Base-by-base conservation (phyloP, 1,140 invertebrate genomes). In the Drosophila grimshawi region DNA sequence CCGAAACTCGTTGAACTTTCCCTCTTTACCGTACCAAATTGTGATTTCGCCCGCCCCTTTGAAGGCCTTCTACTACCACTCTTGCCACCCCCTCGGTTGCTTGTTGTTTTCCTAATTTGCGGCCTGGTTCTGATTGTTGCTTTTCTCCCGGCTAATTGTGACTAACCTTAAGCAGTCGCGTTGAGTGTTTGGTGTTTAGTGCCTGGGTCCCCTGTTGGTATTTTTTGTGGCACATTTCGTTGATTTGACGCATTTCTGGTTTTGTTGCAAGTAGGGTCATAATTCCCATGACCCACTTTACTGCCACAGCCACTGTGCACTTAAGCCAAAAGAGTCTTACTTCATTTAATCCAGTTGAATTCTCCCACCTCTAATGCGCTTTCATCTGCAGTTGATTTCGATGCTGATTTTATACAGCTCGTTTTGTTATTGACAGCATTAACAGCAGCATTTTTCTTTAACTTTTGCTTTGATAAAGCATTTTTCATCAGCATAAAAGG, bases 61-160 rank as follows among this genome's bases (percentile, higher is more conserved):
- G 7, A 5, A 10, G 19, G 1, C 19, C 19, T 1, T 37, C 46
- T 51, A 51, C 49, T 29, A 10, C 11, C 4, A 2, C 6, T 4
- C 45, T 19, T 19, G 11, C 41, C 45, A 5, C 45, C 19, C 5
- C 39, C 11, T 29, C 30, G 29, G 5, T 32, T 41, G 43, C 7
- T 19, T 41, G 30, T 57, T n/a, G 2, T 43, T 51, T 39, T 67
- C 51, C 52, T 64, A 64, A 71, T 63, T 70, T 71, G 67, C 3
- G 60, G 60, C 32, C 46, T 8, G 52, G 45, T 55, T 55, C 49
- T 74, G 65, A 62, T 70, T 75, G 51, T 75, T 70, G 72, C 43
- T 59, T 53, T 55, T 68, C 51, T n/a, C 5, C 5, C 30, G 30
- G 67, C 67, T 76, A 65, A 76, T 76, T 76, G 73, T 55, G 67